Evolutionary conservation across 1,140 invertebrate genomes (phyloP), one percentile per base, ranked within the genome.

Genomic region (Bilobella aurantiaca): DNA sequence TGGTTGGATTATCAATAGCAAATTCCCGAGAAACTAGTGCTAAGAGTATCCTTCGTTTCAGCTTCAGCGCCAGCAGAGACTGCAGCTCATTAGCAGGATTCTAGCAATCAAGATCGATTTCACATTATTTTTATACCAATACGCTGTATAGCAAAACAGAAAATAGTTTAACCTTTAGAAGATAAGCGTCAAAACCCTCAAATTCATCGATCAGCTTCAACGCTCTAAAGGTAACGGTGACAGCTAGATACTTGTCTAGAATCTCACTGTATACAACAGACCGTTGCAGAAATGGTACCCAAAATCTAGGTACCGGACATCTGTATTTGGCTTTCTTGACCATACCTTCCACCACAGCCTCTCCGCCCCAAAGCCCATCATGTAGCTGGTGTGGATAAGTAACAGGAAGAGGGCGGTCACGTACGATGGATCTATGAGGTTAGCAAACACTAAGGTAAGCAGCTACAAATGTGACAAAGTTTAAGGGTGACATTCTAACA

Each of bases 141-240:
- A 65, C 28, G 18, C 34, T 42, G 53, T 58, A 65, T 67, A 73
- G 67, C 63, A 65, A 69, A 62, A 68, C 57, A 59, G 49, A 32
- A n/a, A n/a, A 42, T 62, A 60, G 74, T 65, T 71, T 53, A 53
- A 89, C 88, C 81, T 93, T 87, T 2, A 98, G 80, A 70, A 98
- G 80, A 80, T 99, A 99, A 77, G 89, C 84, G 81, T 99, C 96
- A 73, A 99, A 90, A 28, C 96, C 96, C 82, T 88, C 88, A 74
- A 89, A 81, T 66, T 93, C 82, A 80, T 96, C 88, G 67, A 99
- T 94, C 58, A 94, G 80, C 72, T 83, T 78, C 29, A 95, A 77
- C 1, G 92, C 86, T 69, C 92, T 79, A 56, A 86, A 78, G 18
- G 96, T 99, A 0, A 96, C 84, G 21, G 84, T 80, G 0, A 93